phyloP scores from a whole-genome alignment of 1,140 invertebrate species.

The Trissolcus basalis region DNA sequence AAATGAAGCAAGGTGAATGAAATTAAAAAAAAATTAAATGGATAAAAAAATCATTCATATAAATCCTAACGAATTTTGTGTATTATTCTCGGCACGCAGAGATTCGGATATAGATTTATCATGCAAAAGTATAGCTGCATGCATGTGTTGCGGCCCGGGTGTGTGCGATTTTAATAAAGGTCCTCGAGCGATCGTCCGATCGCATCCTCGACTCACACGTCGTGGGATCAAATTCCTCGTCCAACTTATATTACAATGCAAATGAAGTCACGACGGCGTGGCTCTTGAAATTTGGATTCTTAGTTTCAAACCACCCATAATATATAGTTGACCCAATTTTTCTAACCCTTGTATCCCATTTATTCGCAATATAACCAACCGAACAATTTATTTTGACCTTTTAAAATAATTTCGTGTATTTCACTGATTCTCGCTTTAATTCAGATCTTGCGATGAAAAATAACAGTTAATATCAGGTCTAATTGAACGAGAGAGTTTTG shows the following conservation, averaged over 20 bases:
- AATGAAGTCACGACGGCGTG: conserved; percentile 50
- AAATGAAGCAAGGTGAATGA: no score
- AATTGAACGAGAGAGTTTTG: no score
- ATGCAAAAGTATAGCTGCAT: conserved; percentile 57
- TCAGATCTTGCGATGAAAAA: no score
- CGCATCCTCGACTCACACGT: conserved; percentile 21
- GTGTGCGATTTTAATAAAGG: conserved; percentile 61
- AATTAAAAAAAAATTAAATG: no score
- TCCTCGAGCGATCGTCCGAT: conserved; percentile 45
- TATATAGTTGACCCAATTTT: conserved; percentile 1
- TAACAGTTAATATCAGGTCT: no score
- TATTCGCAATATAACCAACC: no score
- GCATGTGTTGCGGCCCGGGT: conserved; percentile 58
- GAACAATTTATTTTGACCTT: no score
- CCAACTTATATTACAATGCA: conserved; percentile 55
- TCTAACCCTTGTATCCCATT: no score
- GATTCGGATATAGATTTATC: conserved; percentile 58
- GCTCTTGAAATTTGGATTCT: conserved; percentile 42
- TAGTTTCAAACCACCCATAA: not conserved
- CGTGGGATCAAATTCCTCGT: conserved; percentile 50
- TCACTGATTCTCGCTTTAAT: no score
- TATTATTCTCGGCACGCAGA: conserved; percentile 50
- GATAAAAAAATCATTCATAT: no score
- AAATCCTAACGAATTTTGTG: conserved; percentile 4
- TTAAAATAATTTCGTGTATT: no score